These are phyloP conservation scores for Melanerpes aurifrons DNA, from an alignment of 2,113 vertebrate species.

Conservation along the genomic window DNA sequence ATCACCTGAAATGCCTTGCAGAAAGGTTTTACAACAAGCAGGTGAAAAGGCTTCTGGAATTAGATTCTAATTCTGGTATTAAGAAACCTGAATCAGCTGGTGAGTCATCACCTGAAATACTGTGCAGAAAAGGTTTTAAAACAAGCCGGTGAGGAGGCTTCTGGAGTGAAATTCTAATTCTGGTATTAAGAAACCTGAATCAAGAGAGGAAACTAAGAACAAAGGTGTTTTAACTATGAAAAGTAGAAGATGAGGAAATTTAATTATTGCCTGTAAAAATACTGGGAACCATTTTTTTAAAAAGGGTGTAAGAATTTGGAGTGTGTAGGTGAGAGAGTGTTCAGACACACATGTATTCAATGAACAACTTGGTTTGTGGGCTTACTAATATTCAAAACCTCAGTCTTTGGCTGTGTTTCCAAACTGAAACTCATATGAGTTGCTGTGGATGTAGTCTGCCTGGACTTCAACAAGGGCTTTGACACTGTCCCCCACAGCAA, in stretches of 20 bases:
- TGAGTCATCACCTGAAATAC: not conserved
- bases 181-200: not conserved
- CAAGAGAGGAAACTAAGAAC: not conserved
- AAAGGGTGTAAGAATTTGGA: not conserved
- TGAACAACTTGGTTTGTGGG: not conserved
- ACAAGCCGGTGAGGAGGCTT: not conserved
- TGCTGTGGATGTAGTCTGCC: not conserved
- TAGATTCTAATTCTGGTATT: not conserved
- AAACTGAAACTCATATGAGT: not conserved
- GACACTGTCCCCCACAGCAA: no score
- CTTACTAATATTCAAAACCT: not conserved
- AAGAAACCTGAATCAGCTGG: not conserved
- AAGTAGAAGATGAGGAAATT: not conserved
- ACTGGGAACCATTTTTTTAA: not conserved
- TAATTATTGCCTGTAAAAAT: not conserved
- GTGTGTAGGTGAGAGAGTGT: not conserved
- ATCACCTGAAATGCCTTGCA: not conserved
- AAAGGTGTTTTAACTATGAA: not conserved
- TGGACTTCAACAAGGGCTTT: no score
- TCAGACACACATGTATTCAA: not conserved
- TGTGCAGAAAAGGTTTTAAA: not conserved
- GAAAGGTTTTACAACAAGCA: not conserved
- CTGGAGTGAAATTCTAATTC: not conserved
- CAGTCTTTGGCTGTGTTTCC: not conserved
- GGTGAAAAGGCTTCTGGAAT: not conserved